A percentile compares a stretch with the other conserved stretches of the same genome.
phyloP scores from a whole-genome alignment of 2,888 invertebrate genomes.

The Danaus chrysippus region DNA sequence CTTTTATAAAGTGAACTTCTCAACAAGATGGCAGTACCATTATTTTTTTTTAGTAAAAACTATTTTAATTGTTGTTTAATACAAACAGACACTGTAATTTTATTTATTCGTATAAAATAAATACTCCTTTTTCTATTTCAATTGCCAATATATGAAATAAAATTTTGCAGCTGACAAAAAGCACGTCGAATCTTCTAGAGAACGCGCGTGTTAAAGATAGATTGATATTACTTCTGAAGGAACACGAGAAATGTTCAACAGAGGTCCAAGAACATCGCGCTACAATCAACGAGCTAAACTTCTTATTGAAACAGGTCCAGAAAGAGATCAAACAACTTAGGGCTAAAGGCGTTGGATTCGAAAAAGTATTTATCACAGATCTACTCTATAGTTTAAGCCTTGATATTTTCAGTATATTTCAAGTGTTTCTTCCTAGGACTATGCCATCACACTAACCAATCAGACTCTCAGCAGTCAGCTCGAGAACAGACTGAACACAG shows the following conservation, averaged over 20 bases:
- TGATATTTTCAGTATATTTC: no score
- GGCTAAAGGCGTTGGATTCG: slow-evolving; percentile 53
- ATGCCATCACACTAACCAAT: slow-evolving; percentile 52
- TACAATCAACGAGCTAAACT: slow-evolving; percentile 73
- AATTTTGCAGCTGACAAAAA: slow-evolving; percentile 65
- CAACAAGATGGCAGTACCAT: no score
- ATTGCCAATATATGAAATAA: slow-evolving; percentile 4
- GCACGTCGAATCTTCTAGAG: slow-evolving; percentile 76
- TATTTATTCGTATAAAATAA: no score
- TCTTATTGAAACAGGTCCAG: slow-evolving; percentile 76
- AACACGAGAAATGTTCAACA: slow-evolving; percentile 74
- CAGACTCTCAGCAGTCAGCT: slow-evolving; percentile 79
- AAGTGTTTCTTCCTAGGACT: slow-evolving; percentile 40
- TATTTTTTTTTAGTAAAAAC: no score
- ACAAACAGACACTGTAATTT: no score
- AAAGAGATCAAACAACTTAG: slow-evolving; percentile 66
- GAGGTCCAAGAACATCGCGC: slow-evolving; percentile 72
- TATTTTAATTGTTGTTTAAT: no score
- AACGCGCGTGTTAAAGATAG: slow-evolving; percentile 74
- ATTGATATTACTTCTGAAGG: slow-evolving; percentile 74
- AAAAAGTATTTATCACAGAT: slow-evolving; percentile 16
- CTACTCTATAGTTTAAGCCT: no score
- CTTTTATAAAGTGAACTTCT: no score
- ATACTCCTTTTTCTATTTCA: no score
- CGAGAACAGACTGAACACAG: slow-evolving; percentile 87